phyloP scores from a whole-genome alignment of 2,797 vertebrate genomes.

The Enteromius argenteus region DNA sequence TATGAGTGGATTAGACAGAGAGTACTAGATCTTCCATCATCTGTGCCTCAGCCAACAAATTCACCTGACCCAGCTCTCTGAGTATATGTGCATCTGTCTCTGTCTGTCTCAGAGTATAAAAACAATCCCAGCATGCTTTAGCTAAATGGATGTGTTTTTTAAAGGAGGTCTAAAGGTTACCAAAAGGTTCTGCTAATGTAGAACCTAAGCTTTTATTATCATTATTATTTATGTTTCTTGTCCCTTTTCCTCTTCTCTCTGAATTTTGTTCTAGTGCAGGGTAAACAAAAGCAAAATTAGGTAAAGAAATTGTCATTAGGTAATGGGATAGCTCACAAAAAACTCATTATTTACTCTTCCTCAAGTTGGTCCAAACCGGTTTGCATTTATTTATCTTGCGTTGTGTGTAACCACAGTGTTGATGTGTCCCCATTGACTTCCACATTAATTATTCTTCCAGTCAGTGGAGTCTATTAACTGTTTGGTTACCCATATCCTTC shows the following conservation, averaged over 20 bases:
- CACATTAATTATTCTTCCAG: neutral
- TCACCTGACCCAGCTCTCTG: neutral
- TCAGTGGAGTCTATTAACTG: neutral
- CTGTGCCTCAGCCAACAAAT: neutral
- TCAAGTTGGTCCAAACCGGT: neutral
- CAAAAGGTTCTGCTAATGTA: neutral
- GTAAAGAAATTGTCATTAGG: neutral
- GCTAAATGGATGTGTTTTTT: neutral
- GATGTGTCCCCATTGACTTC: neutral
- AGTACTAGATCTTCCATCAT: neutral
- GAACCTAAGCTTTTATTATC: too few species aligned
- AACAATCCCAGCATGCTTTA: neutral
- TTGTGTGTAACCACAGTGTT: neutral
- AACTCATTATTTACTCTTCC: neutral
- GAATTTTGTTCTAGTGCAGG: neutral
- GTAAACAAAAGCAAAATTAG: too few species aligned
- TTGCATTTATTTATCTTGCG: neutral
- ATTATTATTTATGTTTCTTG: neutral
- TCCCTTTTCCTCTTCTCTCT: neutral
- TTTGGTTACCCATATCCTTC: neutral
- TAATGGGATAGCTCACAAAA: neutral
- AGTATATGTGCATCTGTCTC: neutral
- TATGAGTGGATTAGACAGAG: neutral
- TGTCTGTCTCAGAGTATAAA: neutral
- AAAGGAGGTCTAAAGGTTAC: neutral